These are phyloP conservation scores for Drosophila ezoana DNA, from an alignment of 2,888 invertebrate genomes.

Conservation along the genomic window DNA sequence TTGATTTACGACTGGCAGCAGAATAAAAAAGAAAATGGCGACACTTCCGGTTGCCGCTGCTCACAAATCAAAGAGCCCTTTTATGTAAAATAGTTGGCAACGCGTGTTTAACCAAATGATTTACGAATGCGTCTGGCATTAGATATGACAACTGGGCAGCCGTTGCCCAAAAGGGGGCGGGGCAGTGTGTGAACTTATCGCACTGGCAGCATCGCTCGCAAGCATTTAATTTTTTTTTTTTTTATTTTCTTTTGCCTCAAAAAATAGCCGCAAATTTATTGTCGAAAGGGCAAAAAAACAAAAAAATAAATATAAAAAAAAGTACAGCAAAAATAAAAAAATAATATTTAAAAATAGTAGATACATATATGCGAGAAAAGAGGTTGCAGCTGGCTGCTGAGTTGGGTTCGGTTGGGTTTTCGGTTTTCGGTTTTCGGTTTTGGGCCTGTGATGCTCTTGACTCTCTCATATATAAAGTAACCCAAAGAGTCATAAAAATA, in stretches of 20 bases:
- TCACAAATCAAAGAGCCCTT: conserved; percentile 61
- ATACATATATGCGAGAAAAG: conserved; percentile 32
- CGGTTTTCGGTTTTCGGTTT: conserved; percentile 11
- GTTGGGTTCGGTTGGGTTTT: conserved; percentile 22
- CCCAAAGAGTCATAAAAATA: conserved; percentile 81
- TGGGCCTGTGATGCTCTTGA: conserved; percentile 25
- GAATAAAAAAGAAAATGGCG: conserved; percentile 53
- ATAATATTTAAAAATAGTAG: no score
- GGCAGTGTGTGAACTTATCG: conserved; percentile 33
- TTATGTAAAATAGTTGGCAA: conserved; percentile 79
- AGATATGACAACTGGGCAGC: conserved; percentile 24
- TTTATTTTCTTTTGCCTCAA: conserved; percentile 24
- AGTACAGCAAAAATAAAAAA: conserved; percentile 10
- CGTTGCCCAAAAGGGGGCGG: neutral
- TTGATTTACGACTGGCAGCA: conserved; percentile 38
- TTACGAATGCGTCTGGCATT: conserved; percentile 69
- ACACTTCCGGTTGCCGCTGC: conserved; percentile 63
- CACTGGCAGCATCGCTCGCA: conserved; percentile 41
- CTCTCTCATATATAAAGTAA: conserved; percentile 41
- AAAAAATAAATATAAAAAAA: conserved; percentile 40
- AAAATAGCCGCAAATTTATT: conserved; percentile 80
- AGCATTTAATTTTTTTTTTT: conserved; percentile 42
- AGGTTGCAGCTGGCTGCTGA: conserved; percentile 36
- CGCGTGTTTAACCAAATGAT: conserved; percentile 74
- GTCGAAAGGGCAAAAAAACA: conserved; percentile 41